Evolutionary conservation across 2,113 vertebrate species (phyloP).

Genomic region (Rhynchomys soricoides): DNA sequence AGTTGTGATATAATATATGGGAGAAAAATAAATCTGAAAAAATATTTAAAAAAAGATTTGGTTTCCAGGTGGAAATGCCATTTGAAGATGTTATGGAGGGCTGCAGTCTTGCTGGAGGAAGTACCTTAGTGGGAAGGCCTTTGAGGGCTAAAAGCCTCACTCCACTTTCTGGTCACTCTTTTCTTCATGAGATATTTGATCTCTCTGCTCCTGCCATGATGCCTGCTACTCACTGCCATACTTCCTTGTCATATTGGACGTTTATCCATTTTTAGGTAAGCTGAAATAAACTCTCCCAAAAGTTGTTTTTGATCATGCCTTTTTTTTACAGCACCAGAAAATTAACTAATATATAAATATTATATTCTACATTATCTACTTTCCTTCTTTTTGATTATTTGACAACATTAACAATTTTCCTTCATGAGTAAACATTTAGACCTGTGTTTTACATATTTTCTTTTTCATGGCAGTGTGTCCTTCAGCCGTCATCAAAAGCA

Average conservation of each 20-base stretch:
- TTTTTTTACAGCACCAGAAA: background rate
- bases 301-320: background rate
- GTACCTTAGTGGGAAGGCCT: background rate
- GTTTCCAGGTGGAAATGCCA: background rate
- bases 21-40: background rate
- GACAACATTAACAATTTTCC: background rate
- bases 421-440: background rate
- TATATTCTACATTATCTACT: background rate
- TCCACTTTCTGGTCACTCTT: background rate
- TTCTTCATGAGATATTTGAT: no score
- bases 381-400: background rate
- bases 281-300: background rate
- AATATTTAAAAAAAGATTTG: no score
- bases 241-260: no score
- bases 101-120: background rate
- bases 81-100: background rate
- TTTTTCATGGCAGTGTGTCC: background rate
- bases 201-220: background rate
- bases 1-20: background rate
- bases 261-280: background rate
- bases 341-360: background rate
- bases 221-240: background rate
- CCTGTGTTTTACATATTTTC: background rate
- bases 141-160: background rate
- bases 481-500: background rate